Conservation (phyloP, 2,113 vertebrate genomes). For the Microcebus lehilahytsara region DNA sequence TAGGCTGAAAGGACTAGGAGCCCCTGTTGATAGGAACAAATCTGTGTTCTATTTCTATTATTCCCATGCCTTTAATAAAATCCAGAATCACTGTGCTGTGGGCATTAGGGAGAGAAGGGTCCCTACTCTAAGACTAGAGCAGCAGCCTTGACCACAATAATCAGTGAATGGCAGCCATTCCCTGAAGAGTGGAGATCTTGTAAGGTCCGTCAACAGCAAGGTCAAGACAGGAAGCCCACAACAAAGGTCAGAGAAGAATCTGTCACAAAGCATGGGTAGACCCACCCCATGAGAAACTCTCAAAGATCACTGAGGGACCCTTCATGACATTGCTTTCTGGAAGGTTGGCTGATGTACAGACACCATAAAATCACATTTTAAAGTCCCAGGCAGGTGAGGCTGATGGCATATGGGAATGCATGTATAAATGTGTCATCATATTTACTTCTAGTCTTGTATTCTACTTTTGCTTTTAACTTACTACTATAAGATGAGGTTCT, state of each 20-base stretch:
- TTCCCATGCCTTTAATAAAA: not conserved
- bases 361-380: not conserved
- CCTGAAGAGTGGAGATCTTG: not conserved
- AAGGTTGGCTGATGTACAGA: not conserved
- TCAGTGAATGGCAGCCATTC: not conserved
- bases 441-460: not conserved
- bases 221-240: not conserved
- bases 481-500: not conserved
- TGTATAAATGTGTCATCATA: not conserved
- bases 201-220: not conserved
- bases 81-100: not conserved
- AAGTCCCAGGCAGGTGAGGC: not conserved
- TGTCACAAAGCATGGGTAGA: not conserved
- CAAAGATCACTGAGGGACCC: not conserved
- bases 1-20: not conserved
- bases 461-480: conserved; percentile 3
- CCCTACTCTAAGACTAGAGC: not conserved
- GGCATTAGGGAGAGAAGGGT: not conserved
- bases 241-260: not conserved
- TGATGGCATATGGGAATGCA: not conserved
- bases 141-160: not conserved
- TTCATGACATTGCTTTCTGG: not conserved
- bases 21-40: not conserved
- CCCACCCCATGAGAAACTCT: not conserved
- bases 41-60: not conserved